Evolutionary conservation across 2,797 vertebrate genomes (phyloP).

Genomic region (Melanotaenia parkinsoni): DNA sequence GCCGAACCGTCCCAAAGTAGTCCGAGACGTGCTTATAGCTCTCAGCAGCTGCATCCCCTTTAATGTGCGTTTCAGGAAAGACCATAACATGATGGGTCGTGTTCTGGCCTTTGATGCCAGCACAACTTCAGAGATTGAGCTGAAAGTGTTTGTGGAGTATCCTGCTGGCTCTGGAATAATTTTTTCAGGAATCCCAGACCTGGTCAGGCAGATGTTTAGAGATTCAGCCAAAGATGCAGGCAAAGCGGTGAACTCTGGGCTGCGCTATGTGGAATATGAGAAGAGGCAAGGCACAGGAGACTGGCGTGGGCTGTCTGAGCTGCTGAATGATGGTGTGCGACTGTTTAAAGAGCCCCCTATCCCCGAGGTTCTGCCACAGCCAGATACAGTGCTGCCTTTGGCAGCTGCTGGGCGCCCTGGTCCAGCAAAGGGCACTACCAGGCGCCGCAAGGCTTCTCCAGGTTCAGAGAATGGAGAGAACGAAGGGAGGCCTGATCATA

Average conservation of each 20-base stretch:
- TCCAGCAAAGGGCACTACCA: conserved; percentile 69
- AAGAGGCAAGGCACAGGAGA: conserved; percentile 87
- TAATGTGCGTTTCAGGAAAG: conserved; percentile 91
- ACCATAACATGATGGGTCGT: conserved; percentile 86
- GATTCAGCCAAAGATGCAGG: conserved; percentile 89
- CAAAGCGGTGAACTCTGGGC: conserved; percentile 88
- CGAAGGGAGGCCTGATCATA: conserved; percentile 81
- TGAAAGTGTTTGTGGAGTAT: conserved; percentile 90
- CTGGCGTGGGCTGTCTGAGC: conserved; percentile 89
- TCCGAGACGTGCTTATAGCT: conserved; percentile 85
- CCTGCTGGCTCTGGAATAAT: conserved; percentile 89
- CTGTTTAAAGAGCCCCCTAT: conserved; percentile 87
- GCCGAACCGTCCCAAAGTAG: conserved; percentile 84
- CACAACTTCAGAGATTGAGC: conserved; percentile 85
- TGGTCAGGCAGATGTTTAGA: conserved; percentile 91
- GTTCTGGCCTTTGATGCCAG: conserved; percentile 87
- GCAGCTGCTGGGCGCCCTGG: conserved; percentile 72
- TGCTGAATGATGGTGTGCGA: conserved; percentile 87
- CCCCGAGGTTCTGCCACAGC: conserved; percentile 86
- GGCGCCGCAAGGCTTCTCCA: conserved; percentile 80
- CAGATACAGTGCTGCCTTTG: conserved; percentile 79
- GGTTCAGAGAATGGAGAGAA: conserved; percentile 83
- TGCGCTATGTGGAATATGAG: conserved; percentile 92
- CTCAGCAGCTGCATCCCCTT: conserved; percentile 88
- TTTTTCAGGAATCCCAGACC: conserved; percentile 84